These are phyloP conservation scores for Drosophila melanocephala DNA, from an alignment of 2,888 invertebrate species.

Conservation along the genomic window DNA sequence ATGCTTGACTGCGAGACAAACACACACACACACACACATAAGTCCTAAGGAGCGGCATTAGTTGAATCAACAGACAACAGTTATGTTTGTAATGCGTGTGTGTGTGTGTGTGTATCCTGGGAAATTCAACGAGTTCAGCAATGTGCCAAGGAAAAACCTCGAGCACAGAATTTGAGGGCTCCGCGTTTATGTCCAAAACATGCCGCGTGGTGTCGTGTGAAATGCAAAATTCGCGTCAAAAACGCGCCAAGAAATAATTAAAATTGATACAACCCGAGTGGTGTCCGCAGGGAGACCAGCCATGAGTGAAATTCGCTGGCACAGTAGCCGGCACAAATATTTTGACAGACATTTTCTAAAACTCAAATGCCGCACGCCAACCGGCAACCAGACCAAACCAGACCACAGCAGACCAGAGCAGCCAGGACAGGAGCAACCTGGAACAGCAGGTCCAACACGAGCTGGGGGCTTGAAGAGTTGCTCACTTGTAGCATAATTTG, in stretches of 20 bases:
- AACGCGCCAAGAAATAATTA: constrained; percentile 73
- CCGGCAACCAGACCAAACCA: constrained; percentile 13
- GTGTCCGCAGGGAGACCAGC: constrained; percentile 7
- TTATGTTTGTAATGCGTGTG: background rate
- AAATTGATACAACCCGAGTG: constrained; percentile 65
- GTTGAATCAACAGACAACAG: constrained; percentile 39
- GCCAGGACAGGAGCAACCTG: background rate
- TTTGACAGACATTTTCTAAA: constrained; percentile 67
- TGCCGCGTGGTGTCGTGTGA: constrained; percentile 53
- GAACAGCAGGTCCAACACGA: constrained; percentile 2
- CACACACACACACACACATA: constrained; percentile 27
- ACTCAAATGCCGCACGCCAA: constrained; percentile 65
- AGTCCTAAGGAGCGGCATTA: constrained; percentile 42
- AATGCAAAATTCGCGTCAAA: constrained; percentile 68
- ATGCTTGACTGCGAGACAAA: constrained; percentile 73
- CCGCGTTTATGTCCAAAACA: constrained; percentile 11
- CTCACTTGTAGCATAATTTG: constrained; percentile 69
- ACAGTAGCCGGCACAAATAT: constrained; percentile 54
- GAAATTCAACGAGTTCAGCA: constrained; percentile 19
- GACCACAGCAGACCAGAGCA: constrained; percentile 6
- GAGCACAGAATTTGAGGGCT: background rate
- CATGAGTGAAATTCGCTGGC: constrained; percentile 2
- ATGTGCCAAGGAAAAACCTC: constrained; percentile 34
- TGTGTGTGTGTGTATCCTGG: background rate
- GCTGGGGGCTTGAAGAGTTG: constrained; percentile 31